These are phyloP conservation scores for Huso huso DNA, from an alignment of 2,797 vertebrate species.

Conservation along the genomic window DNA sequence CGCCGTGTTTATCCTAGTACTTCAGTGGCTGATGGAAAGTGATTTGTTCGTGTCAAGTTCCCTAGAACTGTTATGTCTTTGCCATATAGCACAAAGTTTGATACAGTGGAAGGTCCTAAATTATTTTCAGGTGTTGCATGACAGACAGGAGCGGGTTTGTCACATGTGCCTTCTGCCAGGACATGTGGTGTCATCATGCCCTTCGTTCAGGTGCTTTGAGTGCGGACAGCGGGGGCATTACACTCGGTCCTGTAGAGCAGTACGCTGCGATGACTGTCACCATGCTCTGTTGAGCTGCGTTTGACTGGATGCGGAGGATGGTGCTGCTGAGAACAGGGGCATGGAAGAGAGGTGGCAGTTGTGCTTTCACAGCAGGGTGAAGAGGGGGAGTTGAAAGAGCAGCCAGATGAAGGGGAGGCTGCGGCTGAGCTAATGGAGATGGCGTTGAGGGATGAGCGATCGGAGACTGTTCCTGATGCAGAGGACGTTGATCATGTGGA, in stretches of 20 bases:
- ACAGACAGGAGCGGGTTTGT: slow-evolving; percentile 3
- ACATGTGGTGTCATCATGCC: slow-evolving; percentile 4
- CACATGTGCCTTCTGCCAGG: slow-evolving; percentile 4
- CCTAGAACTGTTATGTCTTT: neutral
- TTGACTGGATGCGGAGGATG: neutral
- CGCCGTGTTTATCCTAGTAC: neutral
- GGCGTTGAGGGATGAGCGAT: neutral
- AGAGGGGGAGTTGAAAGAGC: neutral
- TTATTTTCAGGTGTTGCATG: slow-evolving; percentile 15
- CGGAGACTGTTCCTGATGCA: too few relatives aligned
- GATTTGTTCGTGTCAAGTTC: slow-evolving; percentile 10
- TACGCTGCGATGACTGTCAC: neutral
- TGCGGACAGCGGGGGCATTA: slow-evolving; percentile 4
- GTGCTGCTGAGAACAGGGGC: slow-evolving; percentile 2
- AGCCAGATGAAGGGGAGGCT: neutral
- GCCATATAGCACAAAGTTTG: slow-evolving; percentile 7
- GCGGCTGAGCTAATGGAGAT: too few relatives aligned
- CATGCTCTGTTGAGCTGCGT: neutral
- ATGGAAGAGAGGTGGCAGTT: slow-evolving; percentile 5
- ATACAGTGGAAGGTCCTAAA: slow-evolving; percentile 6
- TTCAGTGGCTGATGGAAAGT: slow-evolving; percentile 1
- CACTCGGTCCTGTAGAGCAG: neutral
- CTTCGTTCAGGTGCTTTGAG: neutral
- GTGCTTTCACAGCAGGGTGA: neutral
- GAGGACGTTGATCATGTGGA: too few relatives aligned